Evolutionary conservation across 2,888 invertebrate species (phyloP).

Genomic region (Lymantria monacha): DNA sequence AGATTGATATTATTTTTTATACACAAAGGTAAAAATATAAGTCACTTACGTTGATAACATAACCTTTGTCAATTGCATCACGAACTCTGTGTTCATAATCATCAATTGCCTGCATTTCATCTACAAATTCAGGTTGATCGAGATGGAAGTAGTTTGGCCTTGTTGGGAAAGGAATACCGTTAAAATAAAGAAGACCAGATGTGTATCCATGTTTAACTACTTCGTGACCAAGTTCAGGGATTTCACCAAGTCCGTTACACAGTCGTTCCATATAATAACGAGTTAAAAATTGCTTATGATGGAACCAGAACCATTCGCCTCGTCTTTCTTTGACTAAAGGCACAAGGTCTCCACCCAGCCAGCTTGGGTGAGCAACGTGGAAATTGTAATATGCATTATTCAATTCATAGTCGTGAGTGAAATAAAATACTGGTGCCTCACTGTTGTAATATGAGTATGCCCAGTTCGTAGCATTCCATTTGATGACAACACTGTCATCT

Average conservation of each 20-base stretch:
- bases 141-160: constrained; percentile 82
- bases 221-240: constrained; percentile 80
- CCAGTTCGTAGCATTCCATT: constrained; percentile 84
- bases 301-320: constrained; percentile 83
- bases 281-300: constrained; percentile 85
- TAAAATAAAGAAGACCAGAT: constrained; percentile 84
- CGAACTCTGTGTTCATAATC: constrained; percentile 81
- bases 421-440: constrained; percentile 85
- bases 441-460: constrained; percentile 65
- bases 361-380: constrained; percentile 84
- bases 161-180: constrained; percentile 85
- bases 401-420: constrained; percentile 87
- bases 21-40: background rate
- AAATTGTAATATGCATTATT: constrained; percentile 85
- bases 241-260: constrained; percentile 86
- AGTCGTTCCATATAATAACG: constrained; percentile 90
- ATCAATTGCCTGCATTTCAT: constrained; percentile 67
- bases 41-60: constrained; percentile 61
- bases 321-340: constrained; percentile 80
- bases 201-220: constrained; percentile 83
- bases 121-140: constrained; percentile 64
- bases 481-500: constrained; percentile 79
- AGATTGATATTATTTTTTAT: background rate
- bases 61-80: constrained; percentile 83
- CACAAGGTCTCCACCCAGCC: constrained; percentile 82